Base-by-base conservation (phyloP, 2,888 invertebrate genomes). In the Pandemis cinnamomeana region DNA sequence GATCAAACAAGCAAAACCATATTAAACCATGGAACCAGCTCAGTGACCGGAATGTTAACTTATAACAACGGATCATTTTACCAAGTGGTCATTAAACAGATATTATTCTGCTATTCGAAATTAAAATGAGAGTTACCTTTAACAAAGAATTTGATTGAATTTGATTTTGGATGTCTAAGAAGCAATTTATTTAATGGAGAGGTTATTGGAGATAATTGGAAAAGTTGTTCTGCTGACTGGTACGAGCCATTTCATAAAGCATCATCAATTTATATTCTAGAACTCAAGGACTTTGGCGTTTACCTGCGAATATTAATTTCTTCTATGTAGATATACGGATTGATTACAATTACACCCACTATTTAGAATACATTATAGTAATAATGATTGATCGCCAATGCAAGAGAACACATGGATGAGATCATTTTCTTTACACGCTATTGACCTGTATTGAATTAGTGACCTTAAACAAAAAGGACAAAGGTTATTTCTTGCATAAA, bases 1-100 rank as follows among this genome's bases (percentile, higher is more conserved):
- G 51, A 48, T 48, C 48, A 46, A 36, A 48, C 62, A 63, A 72
- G 62, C 67, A 67, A 68, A 68, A 63, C 72, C 61, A 44, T 55
- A 62, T 72, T 72, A 68, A 68, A 46, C 15, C 48, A 64, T 48
- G 36, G 64, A 13, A 42, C 36, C n/a, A 41, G 55, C 46, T 58
- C 55, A 48, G 20, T 46, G 15, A 46, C 48, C 36, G 48, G 48
- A 64, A 27, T 48, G 20, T 13, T 48, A 27, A 58, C 5, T 58
- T 11, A 11, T 51, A 13, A 51, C 5, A 51, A 51, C 51, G 4
- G 13, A 51, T 51, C 44, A 53, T 44, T 68, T 53, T 44, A 41
- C 20, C 27, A 63, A 71, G 20, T 62, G 70, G 51, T 51, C 15
- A 7, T 15, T 55, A 55, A 55, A 15, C 15, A 55, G 15, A 20